Evolutionary conservation across 1,140 invertebrate species (phyloP), one percentile per base, ranked within the genome.

Genomic region (Drosophila pseudoobscura): DNA sequence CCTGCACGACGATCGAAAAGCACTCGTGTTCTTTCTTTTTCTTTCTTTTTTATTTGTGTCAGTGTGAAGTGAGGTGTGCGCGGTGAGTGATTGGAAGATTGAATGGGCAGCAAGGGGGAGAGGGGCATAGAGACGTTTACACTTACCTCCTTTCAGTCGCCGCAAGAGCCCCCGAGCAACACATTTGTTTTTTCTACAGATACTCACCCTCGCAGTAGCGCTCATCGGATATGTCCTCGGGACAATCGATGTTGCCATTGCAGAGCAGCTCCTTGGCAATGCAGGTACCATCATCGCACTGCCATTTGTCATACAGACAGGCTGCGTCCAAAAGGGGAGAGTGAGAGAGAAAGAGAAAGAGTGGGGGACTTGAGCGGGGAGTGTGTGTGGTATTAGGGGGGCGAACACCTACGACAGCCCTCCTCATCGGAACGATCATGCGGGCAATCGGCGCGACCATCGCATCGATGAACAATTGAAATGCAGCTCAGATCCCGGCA

Each of bases 401-500:
- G 11, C 3, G 41, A 41, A 59, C n/a, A 92, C 93, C 90, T 93
- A 94, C 93, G 93, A 92, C 93, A 94, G 31, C 90, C 92, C 54
- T 92, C 85, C 82, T 94, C 93, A 64, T 94, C 93, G 39, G 92
- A 92, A 17, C 92, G 91, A 91, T 94, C 93, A 70, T 93, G 92
- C 26, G 92, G 92, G 90, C 94, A 95, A 89, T 94, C 93, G 70
- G 88, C 91, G 7, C 75, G 75, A 51, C 91, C 90, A 79, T 89
- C 92, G 71, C 94, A 95, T 22, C 93, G 92, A 63, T 93, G 83
- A 3, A 93, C 89, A n/a, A 94, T 93, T 24, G 95, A 94, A 74
- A 97, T 95, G 90, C 96, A 97, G 89, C 93, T 93, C 43, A 94
- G 93, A 88, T 95, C 94, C 41, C 92, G 92, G 79, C 94, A 95